Conservation (phyloP, 2,888 invertebrate species). For the Oegoconia quadripuncta region DNA sequence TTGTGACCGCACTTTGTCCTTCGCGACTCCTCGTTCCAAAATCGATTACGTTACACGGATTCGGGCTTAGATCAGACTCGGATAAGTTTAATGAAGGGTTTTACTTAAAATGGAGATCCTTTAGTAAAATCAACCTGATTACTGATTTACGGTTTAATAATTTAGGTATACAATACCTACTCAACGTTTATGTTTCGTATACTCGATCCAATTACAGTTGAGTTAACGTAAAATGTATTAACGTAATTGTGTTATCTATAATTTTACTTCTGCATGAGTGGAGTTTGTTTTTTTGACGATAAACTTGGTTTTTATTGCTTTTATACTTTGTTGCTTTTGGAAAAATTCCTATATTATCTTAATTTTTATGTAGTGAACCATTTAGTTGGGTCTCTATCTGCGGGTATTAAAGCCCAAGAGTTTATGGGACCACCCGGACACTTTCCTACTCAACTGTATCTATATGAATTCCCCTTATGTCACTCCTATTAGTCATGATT, state of each 20-base stretch:
- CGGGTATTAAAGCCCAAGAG: slow-evolving; percentile 43
- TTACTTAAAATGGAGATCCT: slow-evolving; percentile 55
- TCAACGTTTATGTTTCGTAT: no score
- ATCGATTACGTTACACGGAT: slow-evolving; percentile 73
- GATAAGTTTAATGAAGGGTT: slow-evolving; percentile 73
- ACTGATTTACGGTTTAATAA: slow-evolving; percentile 39
- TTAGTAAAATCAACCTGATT: slow-evolving; percentile 52
- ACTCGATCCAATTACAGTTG: no score
- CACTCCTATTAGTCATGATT: slow-evolving; percentile 73
- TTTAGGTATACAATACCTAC: no score
- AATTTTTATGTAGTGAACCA: slow-evolving; percentile 62
- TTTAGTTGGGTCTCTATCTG: slow-evolving; percentile 54
- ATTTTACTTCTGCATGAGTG: no score
- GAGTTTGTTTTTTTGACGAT: slow-evolving; percentile 44
- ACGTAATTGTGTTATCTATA: not conserved
- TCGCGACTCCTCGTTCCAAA: slow-evolving; percentile 66
- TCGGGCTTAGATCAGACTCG: slow-evolving; percentile 58
- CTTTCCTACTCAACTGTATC: slow-evolving; percentile 29
- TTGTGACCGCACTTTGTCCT: slow-evolving; percentile 71
- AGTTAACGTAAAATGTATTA: not conserved
- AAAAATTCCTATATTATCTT: slow-evolving; percentile 54
- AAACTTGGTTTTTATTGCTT: slow-evolving; percentile 43
- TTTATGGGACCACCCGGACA: slow-evolving; percentile 65
- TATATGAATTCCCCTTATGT: slow-evolving; percentile 45
- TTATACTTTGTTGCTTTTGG: slow-evolving; percentile 43